A percentile compares a stretch with the other conserved stretches of the same genome.
Evolutionary conservation across 2,113 vertebrate genomes (phyloP).

Genomic region (Quiscalus mexicanus): DNA sequence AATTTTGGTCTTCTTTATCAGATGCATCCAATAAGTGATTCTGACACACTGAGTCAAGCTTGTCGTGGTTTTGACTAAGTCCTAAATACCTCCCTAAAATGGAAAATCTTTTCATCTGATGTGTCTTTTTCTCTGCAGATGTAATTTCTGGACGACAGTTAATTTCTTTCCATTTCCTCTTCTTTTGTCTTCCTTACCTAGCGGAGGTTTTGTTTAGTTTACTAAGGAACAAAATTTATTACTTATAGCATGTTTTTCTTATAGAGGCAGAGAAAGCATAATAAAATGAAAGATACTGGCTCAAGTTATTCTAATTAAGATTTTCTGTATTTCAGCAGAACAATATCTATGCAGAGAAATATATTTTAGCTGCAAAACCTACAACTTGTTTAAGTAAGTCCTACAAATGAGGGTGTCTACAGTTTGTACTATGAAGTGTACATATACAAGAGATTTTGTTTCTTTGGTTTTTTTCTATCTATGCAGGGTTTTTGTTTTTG

Average conservation of each 20-base stretch:
- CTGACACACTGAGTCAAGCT: neutral
- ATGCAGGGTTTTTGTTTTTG: neutral
- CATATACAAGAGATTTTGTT: rapidly evolving
- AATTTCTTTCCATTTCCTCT: neutral
- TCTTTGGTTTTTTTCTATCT: neutral
- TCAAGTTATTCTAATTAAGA: neutral
- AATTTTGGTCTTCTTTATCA: neutral
- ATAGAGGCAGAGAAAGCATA: neutral
- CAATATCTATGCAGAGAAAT: neutral
- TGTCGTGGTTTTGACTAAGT: neutral
- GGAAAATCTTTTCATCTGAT: neutral
- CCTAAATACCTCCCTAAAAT: neutral
- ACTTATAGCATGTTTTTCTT: neutral
- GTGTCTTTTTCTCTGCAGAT: neutral
- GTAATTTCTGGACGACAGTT: neutral
- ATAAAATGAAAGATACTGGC: neutral
- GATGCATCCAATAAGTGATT: neutral
- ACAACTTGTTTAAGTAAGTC: neutral
- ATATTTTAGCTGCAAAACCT: neutral
- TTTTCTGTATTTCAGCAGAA: neutral
- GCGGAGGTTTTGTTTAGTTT: neutral
- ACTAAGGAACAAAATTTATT: neutral
- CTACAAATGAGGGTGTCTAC: neutral
- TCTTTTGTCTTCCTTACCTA: neutral
- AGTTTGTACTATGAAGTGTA: neutral